A percentile compares a stretch with the other conserved stretches of the same genome.
Evolutionary conservation across 2,797 vertebrate species (phyloP).

Genomic region (Sebastes flavidus): DNA sequence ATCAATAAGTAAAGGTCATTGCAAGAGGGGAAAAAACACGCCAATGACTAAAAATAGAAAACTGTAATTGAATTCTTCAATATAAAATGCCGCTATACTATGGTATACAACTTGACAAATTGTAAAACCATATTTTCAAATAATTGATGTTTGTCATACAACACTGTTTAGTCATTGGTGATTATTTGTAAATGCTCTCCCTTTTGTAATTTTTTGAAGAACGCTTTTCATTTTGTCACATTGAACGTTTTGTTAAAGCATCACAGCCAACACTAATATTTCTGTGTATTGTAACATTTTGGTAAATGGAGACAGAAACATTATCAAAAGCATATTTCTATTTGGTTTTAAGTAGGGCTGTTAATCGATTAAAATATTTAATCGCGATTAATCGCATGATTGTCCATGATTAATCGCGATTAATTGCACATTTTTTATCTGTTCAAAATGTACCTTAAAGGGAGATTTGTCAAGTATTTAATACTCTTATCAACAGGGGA

Average conservation of each 20-base stretch:
- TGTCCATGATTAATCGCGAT: too few relatives aligned
- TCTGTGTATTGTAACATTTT: neutral
- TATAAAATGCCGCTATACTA: too few relatives aligned
- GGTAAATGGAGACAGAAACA: neutral
- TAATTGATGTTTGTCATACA: neutral
- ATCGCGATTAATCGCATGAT: too few relatives aligned
- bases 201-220: neutral
- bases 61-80: neutral
- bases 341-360: neutral
- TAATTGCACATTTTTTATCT: too few relatives aligned
- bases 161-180: neutral
- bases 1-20: constrained; percentile 25
- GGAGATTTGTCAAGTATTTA: too few relatives aligned
- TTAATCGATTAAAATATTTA: too few relatives aligned
- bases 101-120: too few relatives aligned
- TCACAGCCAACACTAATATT: neutral
- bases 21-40: neutral
- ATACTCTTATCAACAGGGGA: too few relatives aligned
- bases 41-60: neutral
- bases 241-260: neutral
- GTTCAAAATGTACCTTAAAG: too few relatives aligned
- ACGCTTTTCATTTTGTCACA: neutral
- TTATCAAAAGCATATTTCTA: neutral
- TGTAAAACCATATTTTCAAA: neutral
- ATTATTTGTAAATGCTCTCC: neutral